These are phyloP conservation scores for Metallyticus violacea DNA, from an alignment of 2,888 invertebrate species.

Conservation along the genomic window DNA sequence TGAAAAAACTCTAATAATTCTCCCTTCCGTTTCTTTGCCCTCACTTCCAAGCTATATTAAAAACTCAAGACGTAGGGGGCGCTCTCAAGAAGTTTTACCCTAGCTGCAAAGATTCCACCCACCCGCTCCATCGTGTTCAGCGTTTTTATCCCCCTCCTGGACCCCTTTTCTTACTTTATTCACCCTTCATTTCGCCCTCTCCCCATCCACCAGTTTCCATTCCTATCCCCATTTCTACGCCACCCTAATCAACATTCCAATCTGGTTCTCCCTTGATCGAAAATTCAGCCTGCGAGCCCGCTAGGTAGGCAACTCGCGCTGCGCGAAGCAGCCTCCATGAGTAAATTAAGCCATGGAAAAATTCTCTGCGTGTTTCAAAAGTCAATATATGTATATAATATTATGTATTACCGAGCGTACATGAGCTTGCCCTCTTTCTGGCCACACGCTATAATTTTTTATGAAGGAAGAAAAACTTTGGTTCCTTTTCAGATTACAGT, in stretches of 20 bases:
- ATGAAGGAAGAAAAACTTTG: not conserved
- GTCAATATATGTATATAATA: conserved; percentile 19
- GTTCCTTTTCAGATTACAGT: conserved; percentile 9
- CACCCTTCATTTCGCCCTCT: conserved; percentile 40
- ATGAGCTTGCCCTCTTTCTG: conserved; percentile 1
- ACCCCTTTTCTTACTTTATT: conserved; percentile 33
- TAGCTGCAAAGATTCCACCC: conserved; percentile 35
- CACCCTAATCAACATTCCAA: conserved; percentile 33
- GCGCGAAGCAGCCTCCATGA: conserved; percentile 10
- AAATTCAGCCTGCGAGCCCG: conserved; percentile 24
- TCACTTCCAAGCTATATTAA: conserved; percentile 23
- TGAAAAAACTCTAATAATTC: conserved; percentile 22
- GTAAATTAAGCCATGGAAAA: conserved; percentile 29
- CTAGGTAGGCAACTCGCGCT: not conserved
- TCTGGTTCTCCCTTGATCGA: conserved; percentile 32
- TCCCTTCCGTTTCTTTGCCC: not conserved
- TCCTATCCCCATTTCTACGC: conserved; percentile 3
- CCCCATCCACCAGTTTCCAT: conserved; percentile 32
- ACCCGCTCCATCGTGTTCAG: conserved; percentile 34
- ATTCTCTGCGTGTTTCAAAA: conserved; percentile 29
- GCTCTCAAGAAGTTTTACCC: conserved; percentile 17
- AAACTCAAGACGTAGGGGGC: conserved; percentile 16
- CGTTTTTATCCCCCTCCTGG: not conserved
- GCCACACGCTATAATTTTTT: conserved; percentile 5
- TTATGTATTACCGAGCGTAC: conserved; percentile 7